Conservation (phyloP, 53 echinoderm and acorn worm species). For the Patiria pectinifera region DNA sequence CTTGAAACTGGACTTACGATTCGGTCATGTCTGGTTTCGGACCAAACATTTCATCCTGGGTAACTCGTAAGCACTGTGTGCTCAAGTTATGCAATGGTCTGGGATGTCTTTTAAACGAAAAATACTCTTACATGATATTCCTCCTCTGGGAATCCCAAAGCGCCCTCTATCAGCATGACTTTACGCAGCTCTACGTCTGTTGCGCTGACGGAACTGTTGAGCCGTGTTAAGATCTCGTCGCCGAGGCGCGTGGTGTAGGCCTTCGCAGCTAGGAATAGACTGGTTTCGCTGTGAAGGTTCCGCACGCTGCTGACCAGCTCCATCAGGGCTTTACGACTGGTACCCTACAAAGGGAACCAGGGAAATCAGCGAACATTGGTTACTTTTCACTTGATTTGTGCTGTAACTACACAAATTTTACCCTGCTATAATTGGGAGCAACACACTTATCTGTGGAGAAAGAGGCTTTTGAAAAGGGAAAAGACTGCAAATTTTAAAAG, state of each 20-base stretch:
- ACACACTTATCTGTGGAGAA: too few relatives aligned
- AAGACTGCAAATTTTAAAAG: too few relatives aligned
- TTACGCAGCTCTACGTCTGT: conserved; percentile 91
- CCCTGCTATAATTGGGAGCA: too few relatives aligned
- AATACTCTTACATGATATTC: conserved; percentile 60
- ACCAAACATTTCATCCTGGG: neutral
- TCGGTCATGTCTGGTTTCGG: neutral
- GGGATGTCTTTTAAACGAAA: neutral
- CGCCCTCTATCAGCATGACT: conserved; percentile 87
- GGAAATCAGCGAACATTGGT: neutral
- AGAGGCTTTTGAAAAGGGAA: too few relatives aligned
- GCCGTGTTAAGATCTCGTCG: conserved; percentile 77
- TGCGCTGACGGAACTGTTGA: conserved; percentile 74
- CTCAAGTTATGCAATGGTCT: too few relatives aligned
- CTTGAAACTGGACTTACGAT: neutral
- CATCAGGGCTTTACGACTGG: conserved; percentile 86
- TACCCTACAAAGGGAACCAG: conserved; percentile 56
- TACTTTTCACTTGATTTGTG: too few relatives aligned
- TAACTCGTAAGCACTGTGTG: too few relatives aligned
- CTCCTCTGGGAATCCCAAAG: conserved; percentile 78
- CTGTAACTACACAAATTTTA: too few relatives aligned
- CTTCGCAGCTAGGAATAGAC: conserved; percentile 87
- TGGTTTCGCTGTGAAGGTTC: conserved; percentile 89
- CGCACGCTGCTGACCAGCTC: conserved; percentile 84
- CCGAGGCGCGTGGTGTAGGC: conserved; percentile 82